Base-by-base conservation (phyloP, 2,888 invertebrate genomes). In the Encarsia formosa region DNA sequence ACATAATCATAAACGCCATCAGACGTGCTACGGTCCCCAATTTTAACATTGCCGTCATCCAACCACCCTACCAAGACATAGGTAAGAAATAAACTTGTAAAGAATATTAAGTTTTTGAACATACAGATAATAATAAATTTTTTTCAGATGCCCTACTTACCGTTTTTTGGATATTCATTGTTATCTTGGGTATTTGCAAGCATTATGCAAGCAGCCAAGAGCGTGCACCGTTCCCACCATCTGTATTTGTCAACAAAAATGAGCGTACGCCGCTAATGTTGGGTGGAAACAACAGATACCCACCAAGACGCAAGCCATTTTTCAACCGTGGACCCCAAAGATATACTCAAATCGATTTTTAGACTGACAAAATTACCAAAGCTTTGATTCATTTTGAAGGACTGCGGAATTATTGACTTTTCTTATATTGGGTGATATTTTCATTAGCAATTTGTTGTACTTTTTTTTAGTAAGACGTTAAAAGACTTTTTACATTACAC, bases 1-100 rank as follows among this genome's bases (percentile, higher is more conserved):
- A 83, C 65, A 83, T 88, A 29, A 61, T 87, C 2, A 75, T 87
- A 18, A 87, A 87, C 63, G 76, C 80, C 0, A 67, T 85, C n/a
- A 75, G 86, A 57, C 78, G 87, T 57, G 80, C 81, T 0, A 78
- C 79, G 0, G 79, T 84, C 9, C 65, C 75, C 0, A 73, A 77
- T n/a, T 87, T 85, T 61, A 76, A 79, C 41, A 65, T 70, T 16
- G 86, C 83, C 19, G 72, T 81, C 19, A 67, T 85, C 41, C 73
- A 79, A 58, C 81, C 83, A 18, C 84, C 85, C 1, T 82, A 77
- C 66, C 79, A 83, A 65, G 70, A 70, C 61, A 75, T 71, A 71
- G 85, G 85, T 85, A 67, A 75, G 23, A 32, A 3, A n/a, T 29
- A 8, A 29, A 29, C 8, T 9, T 23, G 5, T 24, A 3, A 24